Percentiles rank a stretch among this genome's conserved stretches.
Conservation (phyloP, 2,113 vertebrate genomes). For the Salvator merianae region DNA sequence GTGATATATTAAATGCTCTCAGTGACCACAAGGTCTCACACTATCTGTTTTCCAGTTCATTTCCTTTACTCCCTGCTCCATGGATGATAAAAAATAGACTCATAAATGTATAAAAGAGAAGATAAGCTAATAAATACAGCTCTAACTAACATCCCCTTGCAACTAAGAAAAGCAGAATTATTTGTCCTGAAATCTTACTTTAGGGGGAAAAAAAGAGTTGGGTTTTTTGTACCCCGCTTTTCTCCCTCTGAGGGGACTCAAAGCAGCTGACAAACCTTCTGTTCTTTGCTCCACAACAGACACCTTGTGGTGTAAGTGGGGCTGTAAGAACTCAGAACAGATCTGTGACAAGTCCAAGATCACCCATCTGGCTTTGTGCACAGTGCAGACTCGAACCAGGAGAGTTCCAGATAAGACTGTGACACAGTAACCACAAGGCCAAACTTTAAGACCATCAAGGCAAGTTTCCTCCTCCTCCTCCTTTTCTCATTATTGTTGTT, state of each 20-base stretch:
- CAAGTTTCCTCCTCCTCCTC: background rate
- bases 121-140: conserved; percentile 74
- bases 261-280: too few species aligned
- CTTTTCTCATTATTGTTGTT: too few species aligned
- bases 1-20: conserved; percentile 45
- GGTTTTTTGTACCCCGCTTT: too few species aligned
- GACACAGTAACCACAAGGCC: too few species aligned
- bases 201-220: background rate
- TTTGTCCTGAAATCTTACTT: conserved; percentile 44
- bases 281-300: too few species aligned
- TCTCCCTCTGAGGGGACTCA: too few species aligned
- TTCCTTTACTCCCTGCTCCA: conserved; percentile 59
- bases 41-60: conserved; percentile 48
- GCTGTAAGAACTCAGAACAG: too few species aligned
- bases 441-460: conserved; percentile 36
- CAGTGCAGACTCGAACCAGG: too few species aligned
- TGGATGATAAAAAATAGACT: conserved; percentile 59
- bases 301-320: too few species aligned
- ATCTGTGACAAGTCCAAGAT: too few species aligned
- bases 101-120: conserved; percentile 69
- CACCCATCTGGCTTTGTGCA: too few species aligned
- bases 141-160: conserved; percentile 63
- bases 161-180: conserved; percentile 47
- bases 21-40: conserved; percentile 50
- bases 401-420: too few species aligned